These are phyloP conservation scores for Serinus canaria DNA, from an alignment of 2,113 vertebrate species.

Conservation along the genomic window DNA sequence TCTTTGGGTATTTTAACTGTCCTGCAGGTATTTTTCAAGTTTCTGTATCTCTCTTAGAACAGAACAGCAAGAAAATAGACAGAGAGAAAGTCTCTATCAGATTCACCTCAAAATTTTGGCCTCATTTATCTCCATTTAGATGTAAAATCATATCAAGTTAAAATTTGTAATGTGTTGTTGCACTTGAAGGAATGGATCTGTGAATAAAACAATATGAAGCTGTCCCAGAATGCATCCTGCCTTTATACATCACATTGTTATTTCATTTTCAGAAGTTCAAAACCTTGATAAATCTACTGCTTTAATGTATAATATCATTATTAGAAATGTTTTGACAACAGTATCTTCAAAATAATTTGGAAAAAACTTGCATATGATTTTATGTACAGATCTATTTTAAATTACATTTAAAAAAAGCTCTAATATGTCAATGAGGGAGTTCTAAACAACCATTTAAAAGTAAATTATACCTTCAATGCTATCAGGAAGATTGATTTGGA, in stretches of 20 bases:
- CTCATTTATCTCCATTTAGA: background rate
- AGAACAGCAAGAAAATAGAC: background rate
- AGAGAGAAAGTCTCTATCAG: background rate
- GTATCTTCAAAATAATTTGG: background rate
- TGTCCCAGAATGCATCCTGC: background rate
- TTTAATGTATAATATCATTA: background rate
- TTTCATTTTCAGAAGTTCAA: background rate
- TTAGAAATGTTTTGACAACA: background rate
- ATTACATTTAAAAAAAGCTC: background rate
- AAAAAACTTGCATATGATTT: background rate
- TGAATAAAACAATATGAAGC: background rate
- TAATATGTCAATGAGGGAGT: background rate
- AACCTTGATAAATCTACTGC: background rate
- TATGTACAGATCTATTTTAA: background rate
- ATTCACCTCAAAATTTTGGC: background rate
- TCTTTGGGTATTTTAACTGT: background rate
- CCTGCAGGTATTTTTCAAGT: background rate
- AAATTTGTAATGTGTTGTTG: background rate
- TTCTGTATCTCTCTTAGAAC: background rate
- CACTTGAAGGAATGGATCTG: background rate
- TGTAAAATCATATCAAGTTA: background rate
- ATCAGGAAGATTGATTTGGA: background rate
- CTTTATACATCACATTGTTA: background rate
- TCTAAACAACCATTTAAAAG: background rate
- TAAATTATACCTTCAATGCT: background rate